Base-by-base conservation (phyloP, 2,797 vertebrate genomes). In the Lithobates pipiens region DNA sequence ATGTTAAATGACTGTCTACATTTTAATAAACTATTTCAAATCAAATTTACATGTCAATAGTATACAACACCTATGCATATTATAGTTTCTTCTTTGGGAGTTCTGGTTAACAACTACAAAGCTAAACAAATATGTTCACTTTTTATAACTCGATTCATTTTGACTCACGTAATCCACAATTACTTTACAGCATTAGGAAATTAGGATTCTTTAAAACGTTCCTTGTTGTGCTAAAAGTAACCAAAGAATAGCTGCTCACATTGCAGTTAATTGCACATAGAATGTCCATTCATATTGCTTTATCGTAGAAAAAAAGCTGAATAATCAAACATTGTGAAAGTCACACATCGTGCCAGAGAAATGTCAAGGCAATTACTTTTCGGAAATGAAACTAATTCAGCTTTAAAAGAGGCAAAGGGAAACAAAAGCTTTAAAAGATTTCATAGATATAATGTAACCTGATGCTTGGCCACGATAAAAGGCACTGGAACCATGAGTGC, bases 281-380 rank as follows among this genome's bases (percentile, higher is more conserved):
- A 32, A 36, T 80, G 63, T 54, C 27, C 54, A 42, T 71, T 80
- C 71, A 71, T 71, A 71, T 80, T 71, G 67, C 78, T 80, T 70
- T 71, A 71, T 71, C 25, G 54, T 71, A 70, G 44, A 79, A 80
- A 80, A 32, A 79, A 80, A 42, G 78, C 42, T 71, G 65, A 80
- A 70, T 54, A 80, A 61, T 23, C 54, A 61, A 61, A 61, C 54
- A 61, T 61, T 61, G 54, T 61, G 54, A 61, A 61, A 67, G 80
- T 82, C 44, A 82, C 72, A 76, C 10, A 32, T 34, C 65, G 68
- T 29, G 34, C 32, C 67, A 72, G 76, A 70, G 76, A 78, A 84
- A 84, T 84, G 83, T 78, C 83, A 84, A 84, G 50, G 75, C 76
- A 78, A 84, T 84, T 78, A 84, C 83, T 84, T 63, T 77, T 84